These are phyloP conservation scores for Xenopus borealis DNA, from an alignment of 2,113 vertebrate species.

Conservation along the genomic window DNA sequence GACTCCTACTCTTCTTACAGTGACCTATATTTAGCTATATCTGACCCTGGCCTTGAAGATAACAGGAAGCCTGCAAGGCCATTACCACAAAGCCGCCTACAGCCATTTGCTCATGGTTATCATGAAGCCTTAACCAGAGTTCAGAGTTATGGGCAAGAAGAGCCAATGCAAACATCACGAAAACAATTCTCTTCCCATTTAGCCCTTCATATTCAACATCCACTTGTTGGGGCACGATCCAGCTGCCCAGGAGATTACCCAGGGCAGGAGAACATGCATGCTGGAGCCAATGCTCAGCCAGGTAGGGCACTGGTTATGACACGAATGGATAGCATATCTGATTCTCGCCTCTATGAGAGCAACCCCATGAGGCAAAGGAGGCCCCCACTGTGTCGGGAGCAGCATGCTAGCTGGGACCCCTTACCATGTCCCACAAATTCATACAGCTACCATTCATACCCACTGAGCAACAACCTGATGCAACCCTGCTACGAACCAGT, in stretches of 20 bases:
- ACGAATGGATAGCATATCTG: constrained; percentile 96
- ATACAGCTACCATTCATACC: constrained; percentile 86
- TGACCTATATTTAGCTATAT: constrained; percentile 86
- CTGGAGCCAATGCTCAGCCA: constrained; percentile 75
- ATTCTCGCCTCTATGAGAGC: constrained; percentile 92
- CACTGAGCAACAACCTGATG: constrained; percentile 87
- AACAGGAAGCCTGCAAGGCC: constrained; percentile 81
- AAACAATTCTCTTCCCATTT: constrained; percentile 85
- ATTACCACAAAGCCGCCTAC: constrained; percentile 78
- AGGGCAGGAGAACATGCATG: constrained; percentile 76
- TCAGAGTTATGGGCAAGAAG: constrained; percentile 90
- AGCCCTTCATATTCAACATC: constrained; percentile 82
- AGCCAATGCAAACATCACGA: constrained; percentile 81
- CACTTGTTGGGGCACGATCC: constrained; percentile 78
- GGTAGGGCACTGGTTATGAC: constrained; percentile 95
- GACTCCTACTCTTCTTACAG: constrained; percentile 93
- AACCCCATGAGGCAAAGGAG: constrained; percentile 88
- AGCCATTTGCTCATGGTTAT: constrained; percentile 88
- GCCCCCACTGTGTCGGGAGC: constrained; percentile 93
- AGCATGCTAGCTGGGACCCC: constrained; percentile 96
- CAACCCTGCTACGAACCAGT: constrained; percentile 91
- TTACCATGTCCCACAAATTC: constrained; percentile 81
- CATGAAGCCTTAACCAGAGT: constrained; percentile 86
- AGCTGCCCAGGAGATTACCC: constrained; percentile 92
- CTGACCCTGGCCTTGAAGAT: constrained; percentile 84